Evolutionary conservation across 2,797 vertebrate genomes (phyloP), one percentile per base, ranked within the genome.

Genomic region (Chelon auratus): DNA sequence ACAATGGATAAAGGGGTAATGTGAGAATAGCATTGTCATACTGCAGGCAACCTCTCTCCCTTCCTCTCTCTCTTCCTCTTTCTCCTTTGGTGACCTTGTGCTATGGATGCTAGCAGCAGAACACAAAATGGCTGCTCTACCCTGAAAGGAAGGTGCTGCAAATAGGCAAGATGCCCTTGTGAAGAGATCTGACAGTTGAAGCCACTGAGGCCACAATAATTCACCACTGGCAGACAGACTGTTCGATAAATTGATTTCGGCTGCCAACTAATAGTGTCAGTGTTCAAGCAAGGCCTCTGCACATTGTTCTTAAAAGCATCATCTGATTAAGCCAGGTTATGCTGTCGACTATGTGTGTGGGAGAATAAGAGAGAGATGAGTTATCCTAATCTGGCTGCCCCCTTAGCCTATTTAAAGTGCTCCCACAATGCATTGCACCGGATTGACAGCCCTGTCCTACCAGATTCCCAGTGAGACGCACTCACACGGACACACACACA

Each of bases 391-490:
- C 77, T 75, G 56, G 60, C 54, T 68, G 48, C 63, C 53, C 56
- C 36, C 67, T 66, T 52, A 62, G 59, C 80, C 77, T 87, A 82
- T 89, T 87, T 88, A 72, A 77, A 78, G 79, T 74, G 37, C 24
- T 82, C 87, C 87, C 81, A 89, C 68, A 85, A 84, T 85, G 84
- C 77, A 83, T 79, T 92, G 85, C 78, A 83, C 52, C 75, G 60
- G 77, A 80, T 81, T 7, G 52, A 72, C 81, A 70, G 43, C 1
- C 30, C 77, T 87, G 75, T 36, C 66, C 80, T 65, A 78, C 61
- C 78, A 70, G 63, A 59, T 40, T 51, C 40, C 43, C 20, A 37
- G 57, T 37, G 65, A 74, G 62, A 53, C 53, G 65, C 43, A 75
- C 59, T 58, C 40, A 52, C 56, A 43, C 54, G 62, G 42, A 14